phyloP scores from a whole-genome alignment of 2,113 vertebrate genomes.

The Gavialis gangeticus region DNA sequence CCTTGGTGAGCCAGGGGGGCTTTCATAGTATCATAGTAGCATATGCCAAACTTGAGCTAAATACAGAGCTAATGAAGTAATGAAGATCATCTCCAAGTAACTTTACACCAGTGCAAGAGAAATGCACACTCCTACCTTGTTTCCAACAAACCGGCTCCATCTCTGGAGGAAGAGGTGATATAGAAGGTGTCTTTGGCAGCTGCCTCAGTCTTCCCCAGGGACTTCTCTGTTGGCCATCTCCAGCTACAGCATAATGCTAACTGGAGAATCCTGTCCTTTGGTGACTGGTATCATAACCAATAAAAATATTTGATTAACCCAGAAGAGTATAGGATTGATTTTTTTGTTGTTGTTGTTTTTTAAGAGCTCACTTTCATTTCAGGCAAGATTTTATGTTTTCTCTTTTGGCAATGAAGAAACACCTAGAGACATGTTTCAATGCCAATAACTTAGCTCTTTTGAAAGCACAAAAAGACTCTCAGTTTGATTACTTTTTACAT shows the following conservation, averaged over 20 bases:
- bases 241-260: neutral
- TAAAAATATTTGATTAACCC: neutral
- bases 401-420: neutral
- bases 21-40: no score
- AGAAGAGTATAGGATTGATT: neutral
- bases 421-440: neutral
- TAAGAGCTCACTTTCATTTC: neutral
- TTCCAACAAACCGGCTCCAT: neutral
- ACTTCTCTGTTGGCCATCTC: neutral
- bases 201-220: neutral
- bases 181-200: neutral
- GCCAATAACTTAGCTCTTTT: neutral
- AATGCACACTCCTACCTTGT: neutral
- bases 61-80: no score
- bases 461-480: neutral
- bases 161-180: neutral
- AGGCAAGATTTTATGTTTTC: neutral
- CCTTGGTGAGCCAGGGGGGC: no score
- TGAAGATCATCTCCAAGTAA: neutral
- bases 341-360: neutral
- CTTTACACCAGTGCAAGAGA: neutral
- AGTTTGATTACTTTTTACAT: neutral
- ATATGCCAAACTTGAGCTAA: no score
- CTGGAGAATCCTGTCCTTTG: neutral
- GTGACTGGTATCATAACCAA: neutral